Base-by-base conservation (phyloP, 1,140 invertebrate species). In the Saccostrea glomerata region DNA sequence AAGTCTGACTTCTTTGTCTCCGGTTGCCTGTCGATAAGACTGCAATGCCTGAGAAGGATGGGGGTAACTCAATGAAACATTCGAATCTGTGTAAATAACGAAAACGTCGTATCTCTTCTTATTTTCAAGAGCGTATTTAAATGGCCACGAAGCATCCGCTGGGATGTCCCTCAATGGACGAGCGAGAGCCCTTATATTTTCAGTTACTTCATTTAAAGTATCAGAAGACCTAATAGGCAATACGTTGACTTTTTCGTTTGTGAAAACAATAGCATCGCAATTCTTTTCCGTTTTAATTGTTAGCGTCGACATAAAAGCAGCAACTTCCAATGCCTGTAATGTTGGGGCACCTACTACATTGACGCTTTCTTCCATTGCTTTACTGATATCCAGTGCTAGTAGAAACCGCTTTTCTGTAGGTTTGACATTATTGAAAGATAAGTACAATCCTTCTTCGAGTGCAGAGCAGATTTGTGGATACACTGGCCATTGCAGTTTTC, bases 361-460 rank as follows among this genome's bases (percentile, higher is more conserved):
- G 20, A 92, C 86, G 13, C 90, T 40, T 20, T 91, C 93, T 82
- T 93, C 86, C 94, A 95, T 95, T 66, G 94, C 92, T 88, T 95
- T 94, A 84, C 95, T 95, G 56, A 96, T 95, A 89, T 97, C 96
- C n/a, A 97, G 94, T 36, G 96, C 96, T 30, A 97, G 92, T 84
- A 97, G 93, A 90, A 96, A 96, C 47, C 95, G 94, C 87, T 96
- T 95, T 7, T 94, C 93, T 3, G 96, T 96, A 23, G 96, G 23
- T 13, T 25, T 77, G 70, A 77, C 12, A 17, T 25, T 15, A 11
- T 36, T 0, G 25, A 77, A 77, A 11, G 70, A 77, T 11, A 77
- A 77, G 25, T 77, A 77, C 12, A 77, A 30, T 1, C 25, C 70
- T 30, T 77, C 70, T 77, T 77, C 70, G 13, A 77, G 70, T 23